These are phyloP conservation scores for Solenopsis fugax DNA, from an alignment of 1,140 invertebrate genomes.

Conservation along the genomic window DNA sequence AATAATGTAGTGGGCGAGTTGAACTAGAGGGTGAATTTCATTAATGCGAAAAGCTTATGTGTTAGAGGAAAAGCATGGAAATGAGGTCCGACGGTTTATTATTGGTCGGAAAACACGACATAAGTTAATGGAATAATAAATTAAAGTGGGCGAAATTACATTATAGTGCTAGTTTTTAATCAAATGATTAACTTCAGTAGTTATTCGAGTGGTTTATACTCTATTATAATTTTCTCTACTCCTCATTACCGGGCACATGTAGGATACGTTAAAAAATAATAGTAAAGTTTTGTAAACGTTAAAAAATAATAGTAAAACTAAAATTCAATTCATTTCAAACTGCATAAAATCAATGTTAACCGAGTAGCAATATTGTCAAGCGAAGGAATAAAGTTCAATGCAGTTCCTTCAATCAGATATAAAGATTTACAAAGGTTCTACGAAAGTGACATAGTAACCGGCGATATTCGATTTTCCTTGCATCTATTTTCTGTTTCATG, in stretches of 20 bases:
- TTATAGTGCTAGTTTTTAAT: slow-evolving; percentile 21
- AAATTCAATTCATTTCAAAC: slow-evolving; percentile 11
- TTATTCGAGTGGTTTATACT: background rate
- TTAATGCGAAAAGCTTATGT: background rate
- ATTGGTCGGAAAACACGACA: background rate
- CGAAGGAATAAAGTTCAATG: slow-evolving; percentile 20
- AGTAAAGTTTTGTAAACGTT: background rate
- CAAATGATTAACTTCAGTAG: background rate
- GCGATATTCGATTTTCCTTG: slow-evolving; percentile 34
- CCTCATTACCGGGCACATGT: background rate
- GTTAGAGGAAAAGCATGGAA: background rate
- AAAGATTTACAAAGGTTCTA: background rate
- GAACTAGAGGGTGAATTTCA: slow-evolving; percentile 2
- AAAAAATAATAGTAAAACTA: background rate
- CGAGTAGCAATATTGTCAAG: background rate
- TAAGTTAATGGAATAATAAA: slow-evolving; percentile 45
- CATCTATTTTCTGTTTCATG: slow-evolving; percentile 34
- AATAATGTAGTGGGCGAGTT: background rate
- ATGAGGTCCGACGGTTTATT: background rate
- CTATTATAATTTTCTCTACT: background rate
- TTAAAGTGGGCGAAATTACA: background rate
- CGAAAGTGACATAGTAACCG: background rate
- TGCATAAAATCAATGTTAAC: slow-evolving; percentile 13
- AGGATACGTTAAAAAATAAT: no score
- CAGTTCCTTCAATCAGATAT: background rate